Evolutionary conservation across 2,888 invertebrate species (phyloP), one percentile per base, ranked within the genome.

Genomic region (Drosophila siamana): DNA sequence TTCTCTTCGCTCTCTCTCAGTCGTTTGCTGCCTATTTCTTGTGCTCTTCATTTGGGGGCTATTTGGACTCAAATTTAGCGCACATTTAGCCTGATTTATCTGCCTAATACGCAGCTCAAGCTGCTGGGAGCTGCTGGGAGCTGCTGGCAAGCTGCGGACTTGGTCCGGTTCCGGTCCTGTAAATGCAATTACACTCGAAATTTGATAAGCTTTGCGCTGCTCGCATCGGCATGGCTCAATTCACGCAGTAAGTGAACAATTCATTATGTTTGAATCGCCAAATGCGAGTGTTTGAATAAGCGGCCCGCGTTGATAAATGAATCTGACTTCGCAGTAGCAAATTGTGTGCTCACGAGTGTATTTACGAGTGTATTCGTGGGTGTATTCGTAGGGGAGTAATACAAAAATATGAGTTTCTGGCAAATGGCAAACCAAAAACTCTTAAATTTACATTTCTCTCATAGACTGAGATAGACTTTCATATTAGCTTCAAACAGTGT

Each of bases 51-150:
- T 6, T 44, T 38, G 48, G 56, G 33, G 64, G 55, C 56, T 50
- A 67, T 61, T 75, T 60, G 44, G 62, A 52, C 61, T 62, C 43
- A 60, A 84, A 78, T 72, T 69, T 66, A 67, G 69, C 78, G 78
- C 56, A 62, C 83, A 79, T 70, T 83, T 70, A 61, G 68, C 62
- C 73, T 86, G 80, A 86, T 83, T 81, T 83, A 81, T 86, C 62
- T 75, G 60, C 51, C 57, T 41, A 41, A 69, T 69, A 52, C 40
- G 19, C 38, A 22, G 50, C 41, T 28, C 19, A 13, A 5, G 19
- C 50, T 33, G 16, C n/a, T n/a, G n/a, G n/a, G n/a, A n/a, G n/a
- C n/a, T n/a, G n/a, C n/a, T n/a, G n/a, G n/a, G n/a, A n/a, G n/a
- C n/a, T 36, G 22, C 22, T 7, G 24, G 2, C 24, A 4, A 46